Evolutionary conservation across 2,888 invertebrate genomes (phyloP).

Genomic region (Trileptium ribeirensis): DNA sequence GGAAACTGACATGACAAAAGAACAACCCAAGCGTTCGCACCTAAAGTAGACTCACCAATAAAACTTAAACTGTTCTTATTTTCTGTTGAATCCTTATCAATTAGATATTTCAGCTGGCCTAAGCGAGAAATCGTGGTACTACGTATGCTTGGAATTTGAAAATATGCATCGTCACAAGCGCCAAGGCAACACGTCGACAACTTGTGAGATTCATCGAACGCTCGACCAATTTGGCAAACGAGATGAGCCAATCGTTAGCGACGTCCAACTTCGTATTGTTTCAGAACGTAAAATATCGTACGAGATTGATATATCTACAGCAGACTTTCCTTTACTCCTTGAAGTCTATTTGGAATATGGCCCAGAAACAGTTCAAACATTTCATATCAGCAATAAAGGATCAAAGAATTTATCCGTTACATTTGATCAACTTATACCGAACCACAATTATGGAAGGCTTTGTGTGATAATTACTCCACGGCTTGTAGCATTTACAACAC

Average conservation of each 20-base stretch:
- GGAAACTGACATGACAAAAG: no score
- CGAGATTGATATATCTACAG: neutral
- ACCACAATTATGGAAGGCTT: constrained; percentile 39
- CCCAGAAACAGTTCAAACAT: constrained; percentile 37
- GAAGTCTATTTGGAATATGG: constrained; percentile 37
- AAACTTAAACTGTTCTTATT: no score
- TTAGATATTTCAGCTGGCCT: no score
- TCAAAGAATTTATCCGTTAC: constrained; percentile 34
- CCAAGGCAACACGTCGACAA: constrained; percentile 39
- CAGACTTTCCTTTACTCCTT: constrained; percentile 41
- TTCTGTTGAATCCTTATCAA: no score
- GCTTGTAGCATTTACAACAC: constrained; percentile 39
- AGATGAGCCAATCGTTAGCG: constrained; percentile 37
- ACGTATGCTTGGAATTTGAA: constrained; percentile 44
- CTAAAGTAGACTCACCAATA: no score
- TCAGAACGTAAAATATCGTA: neutral
- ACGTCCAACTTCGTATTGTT: constrained; percentile 24
- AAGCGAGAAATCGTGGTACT: constrained; percentile 38
- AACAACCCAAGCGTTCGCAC: no score
- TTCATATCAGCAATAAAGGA: constrained; percentile 32
- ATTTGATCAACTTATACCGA: constrained; percentile 38
- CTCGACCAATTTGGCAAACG: constrained; percentile 40
- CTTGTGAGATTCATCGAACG: constrained; percentile 40
- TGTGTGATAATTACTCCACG: constrained; percentile 43
- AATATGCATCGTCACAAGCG: no score